Base-by-base conservation (phyloP, 2,797 vertebrate species). In the Tangara arthus region DNA sequence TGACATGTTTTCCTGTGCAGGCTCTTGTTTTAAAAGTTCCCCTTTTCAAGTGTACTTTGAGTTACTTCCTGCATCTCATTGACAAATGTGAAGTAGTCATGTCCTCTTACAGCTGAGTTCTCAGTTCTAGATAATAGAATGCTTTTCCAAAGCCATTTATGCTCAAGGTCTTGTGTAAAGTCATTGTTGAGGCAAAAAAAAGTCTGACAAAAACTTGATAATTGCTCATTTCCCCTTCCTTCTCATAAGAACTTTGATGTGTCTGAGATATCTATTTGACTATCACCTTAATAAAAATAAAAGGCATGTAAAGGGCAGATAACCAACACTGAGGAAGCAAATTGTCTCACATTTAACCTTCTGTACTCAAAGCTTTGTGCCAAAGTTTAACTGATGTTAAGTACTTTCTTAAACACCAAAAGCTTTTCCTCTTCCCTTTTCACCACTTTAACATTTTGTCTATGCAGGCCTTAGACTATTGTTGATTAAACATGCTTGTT, bases 161-260 rank as follows among this genome's bases (percentile, higher is more conserved):
- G 30, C 41, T 89, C 60, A 63, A 86, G 66, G 50, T 72, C 82
- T 91, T 90, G 41, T 59, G 27, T 90, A 82, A 92, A 71, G 57
- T 90, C 56, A 44, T 87, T 89, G 77, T 91, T 53, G 26, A n/a
- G 57, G 23, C 6, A 11, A 10, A 93, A 91, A 91, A 75, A 87
- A 55, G 42, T n/a, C 69, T 71, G 82, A 87, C 71, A 82, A 94
- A 92, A 87, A 61, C 42, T 78, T 75, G 46, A 93, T 92, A 94
- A 95, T 91, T 95, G 78, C 69, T 93, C 82, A 87, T 95, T 97
- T 97, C 92, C 87, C 46, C 37, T 95, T 96, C 87, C 39, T 95
- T 27, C 57, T 78, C n/a, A 1, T 75, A 47, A 82, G 73, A 89
- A 64, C 94, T 95, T 93, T 92, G 94, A 93, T 93, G 75, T 92